Percentiles rank a stretch among this genome's conserved stretches.
Conservation (phyloP, 2,888 invertebrate genomes). For the Papilio demoleus region DNA sequence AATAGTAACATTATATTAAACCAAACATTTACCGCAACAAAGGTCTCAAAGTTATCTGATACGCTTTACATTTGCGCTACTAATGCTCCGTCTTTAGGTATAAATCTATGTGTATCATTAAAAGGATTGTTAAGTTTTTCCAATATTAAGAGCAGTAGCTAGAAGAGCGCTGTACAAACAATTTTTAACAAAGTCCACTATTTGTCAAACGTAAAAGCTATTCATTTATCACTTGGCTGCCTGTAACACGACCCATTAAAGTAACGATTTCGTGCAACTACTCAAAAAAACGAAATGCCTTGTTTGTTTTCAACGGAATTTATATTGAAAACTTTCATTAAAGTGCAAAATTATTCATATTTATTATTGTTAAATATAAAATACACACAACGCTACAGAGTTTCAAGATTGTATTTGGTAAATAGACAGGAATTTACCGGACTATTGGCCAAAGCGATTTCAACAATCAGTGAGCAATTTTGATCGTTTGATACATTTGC, state of each 20-base stretch:
- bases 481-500: constrained; percentile 5
- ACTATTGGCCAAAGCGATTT: background rate
- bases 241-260: constrained; percentile 8
- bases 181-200: constrained; percentile 12
- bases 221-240: constrained; percentile 20
- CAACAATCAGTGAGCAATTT: constrained; percentile 11
- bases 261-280: constrained; percentile 9
- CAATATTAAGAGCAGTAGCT: constrained; percentile 8
- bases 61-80: too few species aligned
- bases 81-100: too few species aligned
- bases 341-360: background rate
- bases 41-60: too few species aligned
- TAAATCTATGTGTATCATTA: background rate
- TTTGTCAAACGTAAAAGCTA: constrained; percentile 21
- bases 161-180: constrained; percentile 12
- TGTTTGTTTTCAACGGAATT: constrained; percentile 13
- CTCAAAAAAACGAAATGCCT: constrained; percentile 17
- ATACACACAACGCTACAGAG: too few species aligned
- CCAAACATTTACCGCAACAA: too few species aligned
- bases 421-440: background rate
- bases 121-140: background rate
- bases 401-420: too few species aligned
- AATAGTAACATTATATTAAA: too few species aligned
- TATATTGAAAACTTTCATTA: background rate
- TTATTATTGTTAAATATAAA: too few species aligned